Percentiles rank a stretch among this genome's conserved stretches.
Evolutionary conservation across 2,113 vertebrate genomes (phyloP).

Genomic region (Phaethornis superciliosus): DNA sequence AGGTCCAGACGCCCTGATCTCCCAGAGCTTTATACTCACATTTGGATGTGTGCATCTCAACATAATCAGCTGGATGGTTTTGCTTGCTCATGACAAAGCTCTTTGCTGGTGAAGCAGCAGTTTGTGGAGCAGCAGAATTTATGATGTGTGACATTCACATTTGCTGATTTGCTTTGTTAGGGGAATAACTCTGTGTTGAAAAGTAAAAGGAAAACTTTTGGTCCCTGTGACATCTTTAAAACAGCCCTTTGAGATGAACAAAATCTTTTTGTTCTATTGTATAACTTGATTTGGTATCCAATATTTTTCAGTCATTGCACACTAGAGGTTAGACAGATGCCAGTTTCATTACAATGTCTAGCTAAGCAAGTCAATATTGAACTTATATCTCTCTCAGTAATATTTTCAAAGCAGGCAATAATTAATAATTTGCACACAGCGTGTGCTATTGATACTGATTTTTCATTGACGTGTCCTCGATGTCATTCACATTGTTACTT

Average conservation of each 20-base stretch:
- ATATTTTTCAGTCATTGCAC: not conserved
- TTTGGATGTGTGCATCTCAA: not conserved
- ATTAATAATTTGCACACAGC: not conserved
- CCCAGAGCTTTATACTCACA: not conserved
- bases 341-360: not conserved
- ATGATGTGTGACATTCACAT: not conserved
- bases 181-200: not conserved
- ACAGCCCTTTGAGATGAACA: not conserved
- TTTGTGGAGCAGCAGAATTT: not conserved
- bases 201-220: not conserved
- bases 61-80: accelerated
- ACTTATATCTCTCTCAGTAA: not conserved
- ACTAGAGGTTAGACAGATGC: not conserved
- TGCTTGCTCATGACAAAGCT: accelerated
- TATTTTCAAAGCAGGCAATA: not conserved
- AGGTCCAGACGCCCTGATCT: not conserved
- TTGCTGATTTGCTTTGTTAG: not conserved
- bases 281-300: not conserved
- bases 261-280: not conserved
- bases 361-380: not conserved
- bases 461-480: not conserved
- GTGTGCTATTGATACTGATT: not conserved
- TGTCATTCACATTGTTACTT: not conserved
- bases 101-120: not conserved
- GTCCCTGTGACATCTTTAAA: not conserved